These are phyloP conservation scores for Gasteruption jaculator DNA, from an alignment of 2,888 invertebrate species.

Conservation along the genomic window DNA sequence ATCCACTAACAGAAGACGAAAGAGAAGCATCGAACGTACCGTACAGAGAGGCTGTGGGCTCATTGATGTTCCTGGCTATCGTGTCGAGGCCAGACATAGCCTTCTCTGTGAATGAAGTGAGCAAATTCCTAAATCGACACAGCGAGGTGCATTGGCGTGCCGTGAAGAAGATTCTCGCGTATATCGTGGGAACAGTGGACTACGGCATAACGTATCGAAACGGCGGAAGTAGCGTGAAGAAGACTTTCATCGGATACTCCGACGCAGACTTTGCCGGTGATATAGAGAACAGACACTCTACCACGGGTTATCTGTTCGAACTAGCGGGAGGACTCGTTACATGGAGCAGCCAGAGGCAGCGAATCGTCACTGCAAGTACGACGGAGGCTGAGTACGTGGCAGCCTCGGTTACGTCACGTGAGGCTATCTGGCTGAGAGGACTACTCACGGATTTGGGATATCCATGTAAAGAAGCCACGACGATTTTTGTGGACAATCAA, in stretches of 20 bases:
- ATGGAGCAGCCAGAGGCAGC: slow-evolving; percentile 24
- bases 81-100: slow-evolving; percentile 25
- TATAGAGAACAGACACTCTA: slow-evolving; percentile 17
- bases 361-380: slow-evolving; percentile 8
- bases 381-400: slow-evolving; percentile 27
- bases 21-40: slow-evolving; percentile 13
- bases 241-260: slow-evolving; percentile 12
- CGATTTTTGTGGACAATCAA: slow-evolving; percentile 15
- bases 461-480: slow-evolving; percentile 6
- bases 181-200: slow-evolving; percentile 13
- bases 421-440: slow-evolving; percentile 25
- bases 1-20: slow-evolving; percentile 10
- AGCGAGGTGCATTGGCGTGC: slow-evolving; percentile 19
- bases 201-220: slow-evolving; percentile 17
- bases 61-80: too few species aligned
- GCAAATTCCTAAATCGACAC: slow-evolving; percentile 20
- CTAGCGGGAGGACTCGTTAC: slow-evolving; percentile 18
- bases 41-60: slow-evolving; percentile 25
- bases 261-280: slow-evolving; percentile 21
- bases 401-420: slow-evolving; percentile 23
- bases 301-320: slow-evolving; percentile 23
- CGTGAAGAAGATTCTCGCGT: slow-evolving; percentile 19
- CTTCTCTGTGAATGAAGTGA: slow-evolving; percentile 19
- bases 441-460: slow-evolving; percentile 21
- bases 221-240: slow-evolving; percentile 10